Evolutionary conservation across 2,113 vertebrate genomes (phyloP).

Genomic region (Formicarius rufipectus): DNA sequence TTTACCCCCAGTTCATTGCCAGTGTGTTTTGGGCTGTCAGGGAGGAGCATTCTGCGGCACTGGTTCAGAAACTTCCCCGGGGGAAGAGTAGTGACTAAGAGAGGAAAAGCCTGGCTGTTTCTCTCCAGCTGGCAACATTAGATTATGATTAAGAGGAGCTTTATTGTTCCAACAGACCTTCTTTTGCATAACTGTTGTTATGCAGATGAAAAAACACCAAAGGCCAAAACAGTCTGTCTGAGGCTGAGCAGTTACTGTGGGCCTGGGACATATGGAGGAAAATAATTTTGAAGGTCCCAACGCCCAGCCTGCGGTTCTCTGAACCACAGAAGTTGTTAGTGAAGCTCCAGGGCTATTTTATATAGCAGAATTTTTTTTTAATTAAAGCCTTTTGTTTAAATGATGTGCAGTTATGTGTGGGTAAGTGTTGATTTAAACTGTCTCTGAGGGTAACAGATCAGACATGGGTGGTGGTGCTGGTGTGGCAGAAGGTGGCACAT

Average conservation of each 20-base stretch:
- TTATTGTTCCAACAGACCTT: background rate
- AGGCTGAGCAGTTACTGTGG: background rate
- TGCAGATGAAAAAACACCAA: background rate
- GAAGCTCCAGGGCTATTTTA: background rate
- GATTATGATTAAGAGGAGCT: background rate
- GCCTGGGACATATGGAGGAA: background rate
- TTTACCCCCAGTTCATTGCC: background rate
- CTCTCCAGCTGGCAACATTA: background rate
- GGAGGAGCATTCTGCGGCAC: background rate
- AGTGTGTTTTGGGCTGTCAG: background rate
- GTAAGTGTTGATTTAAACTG: background rate
- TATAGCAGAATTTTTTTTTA: background rate
- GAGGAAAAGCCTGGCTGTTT: background rate
- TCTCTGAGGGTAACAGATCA: background rate
- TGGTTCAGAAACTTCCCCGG: background rate
- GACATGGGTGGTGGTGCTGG: background rate
- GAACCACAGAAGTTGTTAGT: background rate
- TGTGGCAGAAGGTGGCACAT: background rate
- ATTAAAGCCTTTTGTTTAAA: background rate
- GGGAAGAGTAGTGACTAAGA: conserved; percentile 22
- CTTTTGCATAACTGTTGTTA: conserved; percentile 15
- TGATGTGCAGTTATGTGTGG: background rate
- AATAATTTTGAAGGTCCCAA: background rate
- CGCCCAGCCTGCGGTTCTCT: background rate
- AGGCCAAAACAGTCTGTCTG: background rate